Percentiles rank a stretch among this genome's conserved stretches.
Evolutionary conservation across 2,888 invertebrate genomes (phyloP).

Genomic region (Eucriotettix oculatus): DNA sequence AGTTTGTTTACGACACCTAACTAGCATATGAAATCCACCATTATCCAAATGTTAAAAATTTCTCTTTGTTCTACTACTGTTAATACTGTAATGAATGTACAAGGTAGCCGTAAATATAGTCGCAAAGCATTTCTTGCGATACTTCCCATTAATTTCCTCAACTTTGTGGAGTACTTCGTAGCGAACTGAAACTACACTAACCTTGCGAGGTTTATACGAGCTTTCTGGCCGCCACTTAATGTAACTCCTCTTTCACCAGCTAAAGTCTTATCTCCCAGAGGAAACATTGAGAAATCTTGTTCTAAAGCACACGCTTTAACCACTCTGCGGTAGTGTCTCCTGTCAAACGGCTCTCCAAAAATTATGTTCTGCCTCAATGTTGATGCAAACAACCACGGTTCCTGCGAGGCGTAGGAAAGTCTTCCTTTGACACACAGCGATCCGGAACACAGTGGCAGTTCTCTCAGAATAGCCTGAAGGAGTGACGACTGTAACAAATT

Average conservation of each 20-base stretch:
- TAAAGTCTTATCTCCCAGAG: slow-evolving; percentile 52
- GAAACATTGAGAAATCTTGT: slow-evolving; percentile 51
- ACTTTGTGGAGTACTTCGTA: neutral
- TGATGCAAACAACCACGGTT: slow-evolving; percentile 60
- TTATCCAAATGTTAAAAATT: too few relatives aligned
- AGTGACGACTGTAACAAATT: slow-evolving; percentile 32
- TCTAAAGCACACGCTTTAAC: slow-evolving; percentile 44
- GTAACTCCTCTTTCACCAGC: slow-evolving; percentile 64
- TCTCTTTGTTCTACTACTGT: too few relatives aligned
- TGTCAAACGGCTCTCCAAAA: slow-evolving; percentile 49
- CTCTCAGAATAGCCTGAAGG: slow-evolving; percentile 53
- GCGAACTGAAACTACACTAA: slow-evolving; percentile 16
- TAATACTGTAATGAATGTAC: too few relatives aligned
- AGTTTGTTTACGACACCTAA: too few relatives aligned
- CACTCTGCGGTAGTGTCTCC: slow-evolving; percentile 30
- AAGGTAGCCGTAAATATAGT: too few relatives aligned
- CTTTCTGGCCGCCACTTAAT: slow-evolving; percentile 65
- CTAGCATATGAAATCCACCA: too few relatives aligned
- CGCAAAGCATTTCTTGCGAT: too few relatives aligned
- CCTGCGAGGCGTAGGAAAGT: slow-evolving; percentile 56
- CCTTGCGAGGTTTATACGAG: slow-evolving; percentile 55
- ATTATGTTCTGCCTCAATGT: slow-evolving; percentile 63
- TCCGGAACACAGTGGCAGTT: slow-evolving; percentile 45
- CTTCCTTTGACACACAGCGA: slow-evolving; percentile 40
- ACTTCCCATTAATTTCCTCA: too few relatives aligned